phyloP scores from a whole-genome alignment of 2,113 vertebrate species.

The Ascaphus truei region DNA sequence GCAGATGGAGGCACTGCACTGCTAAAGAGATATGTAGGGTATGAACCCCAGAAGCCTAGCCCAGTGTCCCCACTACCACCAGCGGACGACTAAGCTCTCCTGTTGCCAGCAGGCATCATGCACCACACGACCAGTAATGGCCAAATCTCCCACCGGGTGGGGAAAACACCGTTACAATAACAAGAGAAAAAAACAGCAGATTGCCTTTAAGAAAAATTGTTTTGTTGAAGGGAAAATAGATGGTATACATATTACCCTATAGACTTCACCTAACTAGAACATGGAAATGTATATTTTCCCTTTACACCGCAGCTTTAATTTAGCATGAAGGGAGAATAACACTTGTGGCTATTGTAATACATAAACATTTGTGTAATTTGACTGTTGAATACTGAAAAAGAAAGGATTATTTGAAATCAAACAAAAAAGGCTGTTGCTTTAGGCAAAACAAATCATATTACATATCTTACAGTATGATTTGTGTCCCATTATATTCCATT shows the following conservation, averaged over 20 bases:
- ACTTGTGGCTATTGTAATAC: constrained; percentile 14
- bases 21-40: too few species aligned
- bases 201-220: too few species aligned
- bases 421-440: constrained; percentile 16
- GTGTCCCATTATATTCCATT: constrained; percentile 19
- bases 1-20: too few species aligned
- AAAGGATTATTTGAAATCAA: constrained; percentile 23
- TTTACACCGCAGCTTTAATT: constrained; percentile 5
- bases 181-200: too few species aligned
- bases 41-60: too few species aligned
- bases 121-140: too few species aligned
- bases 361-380: constrained; percentile 37
- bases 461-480: constrained; percentile 16
- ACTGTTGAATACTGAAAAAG: background rate
- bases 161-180: too few species aligned
- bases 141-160: too few species aligned
- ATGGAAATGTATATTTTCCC: background rate
- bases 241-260: background rate
- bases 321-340: constrained; percentile 20
- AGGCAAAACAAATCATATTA: constrained; percentile 25
- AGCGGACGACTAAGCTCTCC: too few species aligned
- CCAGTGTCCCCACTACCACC: too few species aligned
- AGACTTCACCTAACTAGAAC: background rate
- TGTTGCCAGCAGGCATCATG: too few species aligned
- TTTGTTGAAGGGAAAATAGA: background rate